A percentile compares a stretch with the other conserved stretches of the same genome.
phyloP scores from a whole-genome alignment of 2,113 vertebrate species.

The Microcebus ravelobensis region DNA sequence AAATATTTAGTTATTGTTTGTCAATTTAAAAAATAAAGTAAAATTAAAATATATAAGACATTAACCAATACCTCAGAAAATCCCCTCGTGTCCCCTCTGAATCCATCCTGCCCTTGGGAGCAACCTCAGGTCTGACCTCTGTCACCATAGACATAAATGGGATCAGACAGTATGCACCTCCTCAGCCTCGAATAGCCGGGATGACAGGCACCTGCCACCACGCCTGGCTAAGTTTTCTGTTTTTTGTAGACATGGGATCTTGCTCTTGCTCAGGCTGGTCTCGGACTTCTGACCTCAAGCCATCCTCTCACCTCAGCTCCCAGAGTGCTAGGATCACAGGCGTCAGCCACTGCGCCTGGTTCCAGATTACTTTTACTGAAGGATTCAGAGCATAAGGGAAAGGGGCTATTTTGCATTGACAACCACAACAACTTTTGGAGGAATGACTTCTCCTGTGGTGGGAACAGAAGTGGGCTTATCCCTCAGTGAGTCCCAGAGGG shows the following conservation, averaged over 20 bases:
- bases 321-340: no score
- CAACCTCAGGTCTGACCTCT: background rate
- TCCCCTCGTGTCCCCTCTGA: background rate
- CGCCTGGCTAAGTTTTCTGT: no score
- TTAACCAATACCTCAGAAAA: background rate
- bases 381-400: background rate
- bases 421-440: background rate
- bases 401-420: background rate
- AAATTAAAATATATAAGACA: no score
- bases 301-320: no score
- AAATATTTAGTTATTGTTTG: no score
- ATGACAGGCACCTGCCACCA: no score
- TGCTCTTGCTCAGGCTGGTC: no score
- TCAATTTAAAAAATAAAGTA: no score
- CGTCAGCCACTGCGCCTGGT: no score
- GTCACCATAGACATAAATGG: background rate
- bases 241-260: no score
- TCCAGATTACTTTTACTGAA: background rate
- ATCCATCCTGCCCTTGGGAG: background rate
- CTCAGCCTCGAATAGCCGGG: no score
- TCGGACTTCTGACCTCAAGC: no score
- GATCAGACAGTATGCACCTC: background rate
- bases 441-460: background rate
- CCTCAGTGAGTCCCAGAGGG: background rate
- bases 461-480: background rate